Evolutionary conservation across 2,113 vertebrate genomes (phyloP).

Genomic region (Ibidorhyncha struthersii): DNA sequence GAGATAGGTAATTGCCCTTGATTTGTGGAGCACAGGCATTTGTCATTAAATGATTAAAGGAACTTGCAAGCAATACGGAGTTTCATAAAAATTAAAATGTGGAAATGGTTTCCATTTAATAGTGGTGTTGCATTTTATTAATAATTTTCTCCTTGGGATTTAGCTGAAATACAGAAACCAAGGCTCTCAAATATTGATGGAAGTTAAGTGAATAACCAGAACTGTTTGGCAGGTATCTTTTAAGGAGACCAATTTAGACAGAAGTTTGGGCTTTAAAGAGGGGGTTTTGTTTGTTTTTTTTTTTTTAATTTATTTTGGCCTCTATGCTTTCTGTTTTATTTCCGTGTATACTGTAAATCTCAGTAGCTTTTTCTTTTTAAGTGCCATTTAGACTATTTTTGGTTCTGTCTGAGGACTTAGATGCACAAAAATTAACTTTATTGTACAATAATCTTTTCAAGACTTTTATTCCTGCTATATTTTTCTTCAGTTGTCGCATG

Average conservation of each 20-base stretch:
- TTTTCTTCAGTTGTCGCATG: background rate
- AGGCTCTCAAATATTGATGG: background rate
- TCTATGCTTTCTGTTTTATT: background rate
- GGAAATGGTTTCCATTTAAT: background rate
- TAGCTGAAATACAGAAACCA: background rate
- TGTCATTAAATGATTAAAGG: background rate
- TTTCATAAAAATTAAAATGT: background rate
- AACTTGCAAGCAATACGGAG: background rate
- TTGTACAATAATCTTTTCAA: background rate
- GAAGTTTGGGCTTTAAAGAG: background rate
- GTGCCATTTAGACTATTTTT: background rate
- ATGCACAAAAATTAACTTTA: background rate
- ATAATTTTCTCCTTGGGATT: background rate
- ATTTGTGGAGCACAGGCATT: background rate
- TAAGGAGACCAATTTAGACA: background rate
- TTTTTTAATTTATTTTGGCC: background rate
- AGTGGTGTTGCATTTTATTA: background rate
- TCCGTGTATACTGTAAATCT: background rate
- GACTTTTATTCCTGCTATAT: background rate
- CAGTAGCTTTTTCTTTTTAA: background rate
- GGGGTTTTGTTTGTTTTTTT: background rate
- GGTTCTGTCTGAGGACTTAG: background rate
- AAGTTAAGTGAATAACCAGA: background rate
- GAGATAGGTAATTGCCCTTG: background rate
- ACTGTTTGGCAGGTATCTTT: background rate